These are phyloP conservation scores for Megaceryle maxima DNA, from an alignment of 2,113 vertebrate genomes.

Conservation along the genomic window DNA sequence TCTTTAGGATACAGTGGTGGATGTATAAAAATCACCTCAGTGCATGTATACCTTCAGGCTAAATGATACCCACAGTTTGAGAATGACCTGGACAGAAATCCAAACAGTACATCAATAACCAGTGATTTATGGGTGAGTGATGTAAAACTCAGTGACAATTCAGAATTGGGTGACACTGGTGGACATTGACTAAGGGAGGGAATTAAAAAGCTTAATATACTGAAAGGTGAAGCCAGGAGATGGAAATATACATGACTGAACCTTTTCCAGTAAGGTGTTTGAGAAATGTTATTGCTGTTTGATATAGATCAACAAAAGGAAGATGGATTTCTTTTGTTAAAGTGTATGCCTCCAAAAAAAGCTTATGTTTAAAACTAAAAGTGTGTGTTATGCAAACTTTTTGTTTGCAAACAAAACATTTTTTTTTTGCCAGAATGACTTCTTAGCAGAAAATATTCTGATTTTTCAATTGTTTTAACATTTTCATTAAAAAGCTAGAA, in stretches of 20 bases:
- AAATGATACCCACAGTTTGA: background rate
- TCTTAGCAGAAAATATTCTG: background rate
- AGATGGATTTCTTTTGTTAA: background rate
- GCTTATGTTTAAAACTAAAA: background rate
- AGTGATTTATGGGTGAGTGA: background rate
- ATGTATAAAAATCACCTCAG: background rate
- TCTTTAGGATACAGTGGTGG: background rate
- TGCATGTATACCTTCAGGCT: background rate
- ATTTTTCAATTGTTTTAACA: background rate
- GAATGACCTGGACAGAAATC: background rate
- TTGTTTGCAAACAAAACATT: too few species aligned
- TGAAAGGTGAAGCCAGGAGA: background rate
- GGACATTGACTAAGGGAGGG: background rate
- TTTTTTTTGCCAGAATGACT: background rate
- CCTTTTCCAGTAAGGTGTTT: background rate
- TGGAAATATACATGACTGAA: background rate
- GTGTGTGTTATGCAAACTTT: too few species aligned
- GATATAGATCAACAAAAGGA: background rate
- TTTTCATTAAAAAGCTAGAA: background rate
- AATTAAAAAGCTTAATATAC: background rate
- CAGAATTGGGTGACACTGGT: background rate
- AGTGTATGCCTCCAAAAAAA: background rate
- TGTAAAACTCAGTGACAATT: background rate
- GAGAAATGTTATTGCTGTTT: background rate
- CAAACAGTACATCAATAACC: background rate